These are phyloP conservation scores for Leptinotarsa peninsularis DNA, from an alignment of 2,888 invertebrate species.

Conservation along the genomic window DNA sequence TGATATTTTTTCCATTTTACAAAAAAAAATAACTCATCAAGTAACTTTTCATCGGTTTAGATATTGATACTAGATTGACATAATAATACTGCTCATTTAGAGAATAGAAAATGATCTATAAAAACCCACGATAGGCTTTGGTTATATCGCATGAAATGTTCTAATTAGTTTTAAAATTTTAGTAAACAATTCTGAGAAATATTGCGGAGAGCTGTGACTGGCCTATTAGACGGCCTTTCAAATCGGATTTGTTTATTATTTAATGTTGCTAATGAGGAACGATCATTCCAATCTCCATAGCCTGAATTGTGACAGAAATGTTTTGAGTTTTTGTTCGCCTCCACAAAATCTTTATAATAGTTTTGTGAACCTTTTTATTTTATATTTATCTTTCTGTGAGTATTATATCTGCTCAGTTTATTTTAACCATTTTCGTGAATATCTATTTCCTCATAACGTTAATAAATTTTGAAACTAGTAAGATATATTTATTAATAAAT, in stretches of 20 bases:
- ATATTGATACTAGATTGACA: too few relatives aligned
- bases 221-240: background rate
- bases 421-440: background rate
- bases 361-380: background rate
- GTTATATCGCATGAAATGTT: background rate
- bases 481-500: background rate
- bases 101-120: too few relatives aligned
- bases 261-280: background rate
- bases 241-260: constrained; percentile 6
- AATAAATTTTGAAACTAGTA: background rate
- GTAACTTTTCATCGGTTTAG: too few relatives aligned
- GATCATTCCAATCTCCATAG: background rate
- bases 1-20: too few relatives aligned
- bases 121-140: background rate
- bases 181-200: background rate
- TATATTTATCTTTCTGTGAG: background rate
- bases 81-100: too few relatives aligned
- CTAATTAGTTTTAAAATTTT: background rate
- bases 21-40: too few relatives aligned
- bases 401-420: background rate
- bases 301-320: background rate
- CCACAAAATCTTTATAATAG: background rate
- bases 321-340: background rate
- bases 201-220: background rate
- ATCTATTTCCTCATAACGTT: too few relatives aligned